Conservation (phyloP, 2,888 invertebrate species). For the Empis stercorea region DNA sequence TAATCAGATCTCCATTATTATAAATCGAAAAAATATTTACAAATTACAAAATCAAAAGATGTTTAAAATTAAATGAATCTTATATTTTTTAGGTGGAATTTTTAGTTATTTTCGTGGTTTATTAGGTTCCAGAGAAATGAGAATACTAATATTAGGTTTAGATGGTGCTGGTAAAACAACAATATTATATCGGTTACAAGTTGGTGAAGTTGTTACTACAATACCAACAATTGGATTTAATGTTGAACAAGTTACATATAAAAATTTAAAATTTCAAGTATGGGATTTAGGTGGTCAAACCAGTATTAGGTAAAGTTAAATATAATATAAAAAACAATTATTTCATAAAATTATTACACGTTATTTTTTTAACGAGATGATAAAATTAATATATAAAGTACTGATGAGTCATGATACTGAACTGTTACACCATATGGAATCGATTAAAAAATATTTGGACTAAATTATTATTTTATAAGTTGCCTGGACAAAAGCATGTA, state of each 20-base stretch:
- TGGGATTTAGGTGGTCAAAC: constrained; percentile 99
- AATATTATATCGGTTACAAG: constrained; percentile 93
- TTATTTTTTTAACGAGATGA: too few relatives aligned
- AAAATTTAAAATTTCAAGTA: constrained; percentile 98
- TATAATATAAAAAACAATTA: constrained; percentile 1
- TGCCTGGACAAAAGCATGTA: too few relatives aligned
- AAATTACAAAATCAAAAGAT: too few relatives aligned
- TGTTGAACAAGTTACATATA: constrained; percentile 97
- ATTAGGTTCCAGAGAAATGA: constrained; percentile 93
- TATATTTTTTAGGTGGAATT: constrained; percentile 68
- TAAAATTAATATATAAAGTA: too few relatives aligned
- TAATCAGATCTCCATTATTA: too few relatives aligned
- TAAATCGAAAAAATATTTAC: too few relatives aligned
- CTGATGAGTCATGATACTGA: too few relatives aligned
- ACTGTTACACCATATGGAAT: too few relatives aligned
- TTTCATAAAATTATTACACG: too few relatives aligned
- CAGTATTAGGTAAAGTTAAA: constrained; percentile 69
- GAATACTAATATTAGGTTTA: constrained; percentile 92
- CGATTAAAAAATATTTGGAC: too few relatives aligned
- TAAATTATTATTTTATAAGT: too few relatives aligned
- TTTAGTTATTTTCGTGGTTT: constrained; percentile 93
- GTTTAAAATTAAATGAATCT: too few relatives aligned
- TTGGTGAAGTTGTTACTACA: constrained; percentile 96
- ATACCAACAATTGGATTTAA: constrained; percentile 98
- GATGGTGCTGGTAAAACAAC: constrained; percentile 99